These are phyloP conservation scores for Cryptus armator DNA, from an alignment of 2,888 invertebrate genomes.

Conservation along the genomic window DNA sequence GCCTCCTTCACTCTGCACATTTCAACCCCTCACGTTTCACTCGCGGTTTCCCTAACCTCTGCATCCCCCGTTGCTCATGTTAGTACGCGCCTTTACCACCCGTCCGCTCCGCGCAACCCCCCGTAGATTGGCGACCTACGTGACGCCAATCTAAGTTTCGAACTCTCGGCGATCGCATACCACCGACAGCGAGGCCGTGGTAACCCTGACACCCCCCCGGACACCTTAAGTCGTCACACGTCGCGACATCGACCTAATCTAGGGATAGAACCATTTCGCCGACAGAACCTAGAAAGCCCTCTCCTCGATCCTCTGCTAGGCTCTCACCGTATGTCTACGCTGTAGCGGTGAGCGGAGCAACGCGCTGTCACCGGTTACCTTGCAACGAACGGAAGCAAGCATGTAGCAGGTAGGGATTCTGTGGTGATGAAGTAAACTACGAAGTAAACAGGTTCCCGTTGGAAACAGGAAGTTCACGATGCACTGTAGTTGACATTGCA, in stretches of 20 bases:
- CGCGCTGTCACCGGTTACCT: not conserved
- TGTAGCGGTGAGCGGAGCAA: slow-evolving; percentile 10
- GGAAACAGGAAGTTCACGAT: slow-evolving; percentile 18
- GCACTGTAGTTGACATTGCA: slow-evolving; percentile 52
- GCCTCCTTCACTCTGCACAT: slow-evolving; percentile 28
- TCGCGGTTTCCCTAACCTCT: slow-evolving; percentile 60
- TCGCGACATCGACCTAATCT: slow-evolving; percentile 76
- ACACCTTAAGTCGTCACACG: slow-evolving; percentile 76
- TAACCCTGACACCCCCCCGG: slow-evolving; percentile 23
- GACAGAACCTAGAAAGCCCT: slow-evolving; percentile 56
- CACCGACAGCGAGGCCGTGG: slow-evolving; percentile 25
- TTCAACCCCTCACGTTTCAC: slow-evolving; percentile 54
- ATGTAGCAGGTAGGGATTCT: slow-evolving; percentile 30
- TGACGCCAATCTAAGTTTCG: slow-evolving; percentile 82
- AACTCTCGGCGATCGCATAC: slow-evolving; percentile 70
- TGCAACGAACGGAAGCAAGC: not conserved
- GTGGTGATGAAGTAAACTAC: slow-evolving; percentile 52
- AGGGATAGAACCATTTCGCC: slow-evolving; percentile 69
- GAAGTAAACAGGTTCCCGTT: slow-evolving; percentile 1
- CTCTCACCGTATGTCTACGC: not conserved
- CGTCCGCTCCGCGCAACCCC: slow-evolving; percentile 32
- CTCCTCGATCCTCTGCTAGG: not conserved
- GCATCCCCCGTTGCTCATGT: slow-evolving; percentile 56
- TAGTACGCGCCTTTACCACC: slow-evolving; percentile 34
- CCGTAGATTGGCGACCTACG: slow-evolving; percentile 75